These are phyloP conservation scores for Lepidothrix coronata DNA, from an alignment of 2,113 vertebrate species.

Conservation along the genomic window DNA sequence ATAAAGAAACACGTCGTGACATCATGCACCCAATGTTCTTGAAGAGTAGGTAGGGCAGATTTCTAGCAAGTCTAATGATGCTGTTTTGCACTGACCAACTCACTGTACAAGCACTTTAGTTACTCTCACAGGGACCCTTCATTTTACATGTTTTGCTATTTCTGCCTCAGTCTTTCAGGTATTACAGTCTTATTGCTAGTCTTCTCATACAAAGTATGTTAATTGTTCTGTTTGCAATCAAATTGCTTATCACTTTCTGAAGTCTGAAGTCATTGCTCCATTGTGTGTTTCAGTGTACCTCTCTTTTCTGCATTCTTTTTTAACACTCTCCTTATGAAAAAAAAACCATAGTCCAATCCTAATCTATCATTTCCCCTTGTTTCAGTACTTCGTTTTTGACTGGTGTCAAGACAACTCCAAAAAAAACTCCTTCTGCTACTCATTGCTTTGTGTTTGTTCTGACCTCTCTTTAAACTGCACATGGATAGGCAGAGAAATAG, in stretches of 20 bases:
- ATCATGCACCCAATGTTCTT: neutral
- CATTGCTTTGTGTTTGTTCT: neutral
- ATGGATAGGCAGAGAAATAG: neutral
- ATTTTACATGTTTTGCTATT: neutral
- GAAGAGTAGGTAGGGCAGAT: neutral
- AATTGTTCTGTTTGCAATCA: neutral
- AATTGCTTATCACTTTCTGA: neutral
- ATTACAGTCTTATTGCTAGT: neutral
- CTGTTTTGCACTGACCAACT: neutral
- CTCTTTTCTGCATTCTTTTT: neutral
- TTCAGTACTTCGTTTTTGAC: neutral
- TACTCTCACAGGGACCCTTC: neutral
- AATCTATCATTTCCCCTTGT: neutral
- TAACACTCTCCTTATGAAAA: neutral
- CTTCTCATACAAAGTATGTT: neutral
- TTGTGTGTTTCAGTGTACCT: neutral
- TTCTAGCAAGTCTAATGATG: neutral
- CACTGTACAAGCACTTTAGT: neutral
- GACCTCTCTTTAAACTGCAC: neutral
- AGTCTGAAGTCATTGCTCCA: neutral
- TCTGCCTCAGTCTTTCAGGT: neutral
- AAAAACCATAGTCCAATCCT: neutral
- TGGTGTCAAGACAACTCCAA: neutral
- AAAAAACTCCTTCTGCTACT: neutral
- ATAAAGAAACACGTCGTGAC: neutral